Conservation (phyloP, 1,140 invertebrate genomes). For the Ridgeia piscesae region DNA sequence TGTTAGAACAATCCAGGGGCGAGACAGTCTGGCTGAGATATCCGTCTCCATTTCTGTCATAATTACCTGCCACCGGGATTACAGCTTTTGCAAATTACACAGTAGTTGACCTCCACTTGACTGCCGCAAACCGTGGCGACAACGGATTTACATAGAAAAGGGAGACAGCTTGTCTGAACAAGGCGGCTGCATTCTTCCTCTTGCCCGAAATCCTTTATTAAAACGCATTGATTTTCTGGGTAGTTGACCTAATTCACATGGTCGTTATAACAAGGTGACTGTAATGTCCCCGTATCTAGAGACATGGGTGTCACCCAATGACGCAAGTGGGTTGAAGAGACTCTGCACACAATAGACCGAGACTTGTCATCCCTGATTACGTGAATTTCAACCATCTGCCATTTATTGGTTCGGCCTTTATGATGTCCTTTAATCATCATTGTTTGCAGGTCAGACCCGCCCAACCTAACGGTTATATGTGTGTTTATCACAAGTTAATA, state of each 20-base stretch:
- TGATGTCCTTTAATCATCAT: neutral
- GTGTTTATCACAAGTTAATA: neutral
- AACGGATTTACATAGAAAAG: neutral
- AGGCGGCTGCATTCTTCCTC: neutral
- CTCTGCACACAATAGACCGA: neutral
- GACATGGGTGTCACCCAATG: neutral
- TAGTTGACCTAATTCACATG: neutral
- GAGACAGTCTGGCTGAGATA: neutral
- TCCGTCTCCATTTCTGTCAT: neutral
- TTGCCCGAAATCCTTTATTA: neutral
- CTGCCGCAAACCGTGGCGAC: neutral
- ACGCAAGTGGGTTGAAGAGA: neutral
- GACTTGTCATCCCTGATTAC: neutral
- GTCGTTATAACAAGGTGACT: neutral
- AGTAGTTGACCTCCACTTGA: neutral
- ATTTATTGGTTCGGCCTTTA: neutral
- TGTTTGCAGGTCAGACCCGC: neutral
- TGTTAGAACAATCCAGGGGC: neutral
- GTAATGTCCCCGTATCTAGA: neutral
- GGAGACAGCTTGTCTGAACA: neutral
- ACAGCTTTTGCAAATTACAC: neutral
- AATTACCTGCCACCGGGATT: neutral
- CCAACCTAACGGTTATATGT: neutral
- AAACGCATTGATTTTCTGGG: neutral
- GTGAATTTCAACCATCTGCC: neutral